These are phyloP conservation scores for Netelia inedita DNA, from an alignment of 2,888 invertebrate species.

Conservation along the genomic window DNA sequence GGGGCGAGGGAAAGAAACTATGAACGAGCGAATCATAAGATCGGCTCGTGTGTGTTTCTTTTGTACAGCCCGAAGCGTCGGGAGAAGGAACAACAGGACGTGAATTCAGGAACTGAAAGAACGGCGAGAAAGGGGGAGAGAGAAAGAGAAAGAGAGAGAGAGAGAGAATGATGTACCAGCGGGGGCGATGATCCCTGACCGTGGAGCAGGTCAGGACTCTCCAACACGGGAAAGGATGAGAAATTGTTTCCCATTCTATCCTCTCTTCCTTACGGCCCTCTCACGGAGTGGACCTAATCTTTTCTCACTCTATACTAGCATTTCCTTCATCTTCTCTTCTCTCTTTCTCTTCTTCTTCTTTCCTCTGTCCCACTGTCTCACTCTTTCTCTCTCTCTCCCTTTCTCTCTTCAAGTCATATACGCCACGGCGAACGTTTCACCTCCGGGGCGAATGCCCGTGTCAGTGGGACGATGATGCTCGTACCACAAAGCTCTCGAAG, in stretches of 20 bases:
- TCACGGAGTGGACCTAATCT: conserved; percentile 29
- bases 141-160: not conserved
- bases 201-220: conserved; percentile 70
- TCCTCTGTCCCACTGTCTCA: conserved; percentile 19
- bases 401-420: conserved; percentile 12
- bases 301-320: conserved; percentile 15
- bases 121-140: conserved; percentile 9
- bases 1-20: conserved; percentile 8
- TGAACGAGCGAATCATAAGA: conserved; percentile 3
- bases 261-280: conserved; percentile 67
- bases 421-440: conserved; percentile 46
- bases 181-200: conserved; percentile 71
- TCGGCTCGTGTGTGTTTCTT: conserved; percentile 28
- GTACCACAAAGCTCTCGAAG: conserved; percentile 47
- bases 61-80: conserved; percentile 23
- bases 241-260: conserved; percentile 71
- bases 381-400: conserved; percentile 24
- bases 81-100: conserved; percentile 41
- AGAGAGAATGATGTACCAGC: conserved; percentile 42
- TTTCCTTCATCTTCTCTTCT: conserved; percentile 8
- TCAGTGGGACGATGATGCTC: conserved; percentile 69
- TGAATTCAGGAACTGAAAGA: conserved; percentile 51
- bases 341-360: conserved; percentile 4
- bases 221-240: conserved; percentile 65
- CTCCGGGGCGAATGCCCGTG: conserved; percentile 66